These are phyloP conservation scores for Hydriomena furcata DNA, from an alignment of 2,888 invertebrate species.

Conservation along the genomic window DNA sequence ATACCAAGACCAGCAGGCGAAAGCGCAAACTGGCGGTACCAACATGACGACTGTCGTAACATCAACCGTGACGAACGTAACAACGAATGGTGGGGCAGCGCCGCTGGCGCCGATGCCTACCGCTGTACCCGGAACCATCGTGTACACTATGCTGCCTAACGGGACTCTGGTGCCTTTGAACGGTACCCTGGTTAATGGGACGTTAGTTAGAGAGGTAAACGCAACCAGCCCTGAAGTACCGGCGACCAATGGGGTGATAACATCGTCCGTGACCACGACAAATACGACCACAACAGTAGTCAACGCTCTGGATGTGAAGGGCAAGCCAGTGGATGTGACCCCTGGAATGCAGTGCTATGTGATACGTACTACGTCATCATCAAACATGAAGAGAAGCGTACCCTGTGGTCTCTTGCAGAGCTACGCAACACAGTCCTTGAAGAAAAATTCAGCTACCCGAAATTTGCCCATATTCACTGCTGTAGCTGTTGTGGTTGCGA, in stretches of 20 bases:
- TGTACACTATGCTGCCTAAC: constrained; percentile 61
- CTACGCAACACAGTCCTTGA: constrained; percentile 65
- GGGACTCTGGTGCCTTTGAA: constrained; percentile 64
- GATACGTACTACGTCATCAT: constrained; percentile 50
- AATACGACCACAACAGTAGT: constrained; percentile 64
- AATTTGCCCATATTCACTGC: constrained; percentile 57
- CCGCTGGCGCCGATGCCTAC: constrained; percentile 33
- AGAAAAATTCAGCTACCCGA: constrained; percentile 57
- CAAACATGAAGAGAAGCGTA: constrained; percentile 60
- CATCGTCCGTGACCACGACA: constrained; percentile 55
- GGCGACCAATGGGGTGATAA: constrained; percentile 37
- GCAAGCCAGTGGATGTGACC: constrained; percentile 64
- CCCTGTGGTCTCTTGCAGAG: constrained; percentile 68
- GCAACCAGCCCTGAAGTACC: constrained; percentile 35
- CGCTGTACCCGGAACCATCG: constrained; percentile 38
- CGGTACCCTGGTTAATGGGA: constrained; percentile 38
- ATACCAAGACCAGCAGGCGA: constrained; percentile 50
- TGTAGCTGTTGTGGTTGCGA: constrained; percentile 49
- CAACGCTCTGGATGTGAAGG: constrained; percentile 73
- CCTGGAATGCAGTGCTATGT: constrained; percentile 72
- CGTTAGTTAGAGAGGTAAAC: constrained; percentile 36
- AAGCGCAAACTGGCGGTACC: constrained; percentile 39
- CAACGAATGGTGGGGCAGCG: constrained; percentile 58
- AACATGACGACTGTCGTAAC: constrained; percentile 57
- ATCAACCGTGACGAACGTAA: constrained; percentile 65